Conservation (phyloP, 2,888 invertebrate genomes). For the Melanostoma mellinum region DNA sequence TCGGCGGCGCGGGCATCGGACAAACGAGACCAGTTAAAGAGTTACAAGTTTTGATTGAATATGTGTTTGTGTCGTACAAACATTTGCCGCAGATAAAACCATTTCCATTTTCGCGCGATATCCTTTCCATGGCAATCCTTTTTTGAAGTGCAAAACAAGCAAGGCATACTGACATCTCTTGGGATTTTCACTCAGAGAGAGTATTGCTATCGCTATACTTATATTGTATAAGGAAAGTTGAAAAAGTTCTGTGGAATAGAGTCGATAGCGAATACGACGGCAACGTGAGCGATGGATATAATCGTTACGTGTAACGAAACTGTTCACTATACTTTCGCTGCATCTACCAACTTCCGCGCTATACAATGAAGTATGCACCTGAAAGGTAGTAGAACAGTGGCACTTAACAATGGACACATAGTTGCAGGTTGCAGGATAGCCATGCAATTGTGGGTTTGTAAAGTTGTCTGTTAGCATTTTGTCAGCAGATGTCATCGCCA, state of each 20-base stretch:
- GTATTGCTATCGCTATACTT: neutral
- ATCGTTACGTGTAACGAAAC: slow-evolving; percentile 58
- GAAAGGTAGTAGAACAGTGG: slow-evolving; percentile 10
- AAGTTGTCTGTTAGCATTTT: slow-evolving; percentile 39
- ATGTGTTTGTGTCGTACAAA: slow-evolving; percentile 32
- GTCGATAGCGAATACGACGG: slow-evolving; percentile 16
- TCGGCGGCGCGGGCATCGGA: no score
- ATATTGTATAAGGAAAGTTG: neutral
- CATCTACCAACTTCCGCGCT: neutral
- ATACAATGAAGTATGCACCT: slow-evolving; percentile 1
- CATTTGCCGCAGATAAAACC: slow-evolving; percentile 56
- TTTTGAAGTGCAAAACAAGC: slow-evolving; percentile 51
- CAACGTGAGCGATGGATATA: slow-evolving; percentile 49
- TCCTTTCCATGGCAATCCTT: slow-evolving; percentile 46
- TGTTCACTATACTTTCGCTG: slow-evolving; percentile 30
- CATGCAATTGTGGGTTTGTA: slow-evolving; percentile 57
- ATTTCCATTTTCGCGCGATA: slow-evolving; percentile 60
- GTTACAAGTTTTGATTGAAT: slow-evolving; percentile 13
- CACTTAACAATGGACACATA: slow-evolving; percentile 47
- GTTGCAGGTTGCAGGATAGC: slow-evolving; percentile 33
- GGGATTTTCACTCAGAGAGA: slow-evolving; percentile 37
- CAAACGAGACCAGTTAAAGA: neutral
- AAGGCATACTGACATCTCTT: slow-evolving; percentile 35
- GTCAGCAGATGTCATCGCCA: slow-evolving; percentile 45
- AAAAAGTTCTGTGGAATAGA: neutral